Percentiles rank a stretch among this genome's conserved stretches.
phyloP scores from a whole-genome alignment of 2,797 vertebrate species.

The Triplophysa yarkandensis region DNA sequence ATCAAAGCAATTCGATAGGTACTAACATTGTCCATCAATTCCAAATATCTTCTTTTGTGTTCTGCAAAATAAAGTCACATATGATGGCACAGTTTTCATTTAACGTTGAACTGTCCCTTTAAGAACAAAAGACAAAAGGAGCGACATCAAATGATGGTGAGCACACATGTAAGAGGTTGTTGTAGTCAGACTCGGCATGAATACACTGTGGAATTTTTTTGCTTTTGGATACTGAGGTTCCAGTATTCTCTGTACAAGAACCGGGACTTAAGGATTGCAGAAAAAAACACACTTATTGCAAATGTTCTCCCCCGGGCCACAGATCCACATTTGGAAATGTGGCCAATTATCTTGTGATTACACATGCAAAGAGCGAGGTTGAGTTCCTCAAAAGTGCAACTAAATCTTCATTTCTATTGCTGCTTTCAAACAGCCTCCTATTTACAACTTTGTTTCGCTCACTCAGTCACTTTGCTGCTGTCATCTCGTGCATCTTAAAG shows the following conservation, averaged over 20 bases:
- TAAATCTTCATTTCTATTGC: slow-evolving; percentile 30
- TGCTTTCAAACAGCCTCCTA: slow-evolving; percentile 12
- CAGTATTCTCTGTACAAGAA: slow-evolving; percentile 5
- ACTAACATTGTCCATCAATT: too few relatives aligned
- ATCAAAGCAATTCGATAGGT: too few relatives aligned
- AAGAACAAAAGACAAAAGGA: not conserved
- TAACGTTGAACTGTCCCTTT: too few relatives aligned
- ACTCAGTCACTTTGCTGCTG: slow-evolving; percentile 37
- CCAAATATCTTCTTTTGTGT: too few relatives aligned
- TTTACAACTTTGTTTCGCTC: slow-evolving; percentile 43
- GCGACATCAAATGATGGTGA: not conserved
- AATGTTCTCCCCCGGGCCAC: slow-evolving; percentile 16
- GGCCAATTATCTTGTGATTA: slow-evolving; percentile 45
- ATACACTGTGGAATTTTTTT: slow-evolving; percentile 1
- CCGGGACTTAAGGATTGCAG: not conserved
- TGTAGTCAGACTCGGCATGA: not conserved
- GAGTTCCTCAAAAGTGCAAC: not conserved
- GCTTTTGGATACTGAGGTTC: slow-evolving; percentile 1
- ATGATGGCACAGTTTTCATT: too few relatives aligned
- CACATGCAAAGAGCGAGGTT: slow-evolving; percentile 32
- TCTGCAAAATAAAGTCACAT: too few relatives aligned
- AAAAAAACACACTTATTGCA: slow-evolving; percentile 23
- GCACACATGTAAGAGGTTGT: not conserved
- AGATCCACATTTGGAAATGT: slow-evolving; percentile 30
- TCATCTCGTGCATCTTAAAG: slow-evolving; percentile 33